phyloP scores from a whole-genome alignment of 2,888 invertebrate species.

The Apocheima hispidaria region DNA sequence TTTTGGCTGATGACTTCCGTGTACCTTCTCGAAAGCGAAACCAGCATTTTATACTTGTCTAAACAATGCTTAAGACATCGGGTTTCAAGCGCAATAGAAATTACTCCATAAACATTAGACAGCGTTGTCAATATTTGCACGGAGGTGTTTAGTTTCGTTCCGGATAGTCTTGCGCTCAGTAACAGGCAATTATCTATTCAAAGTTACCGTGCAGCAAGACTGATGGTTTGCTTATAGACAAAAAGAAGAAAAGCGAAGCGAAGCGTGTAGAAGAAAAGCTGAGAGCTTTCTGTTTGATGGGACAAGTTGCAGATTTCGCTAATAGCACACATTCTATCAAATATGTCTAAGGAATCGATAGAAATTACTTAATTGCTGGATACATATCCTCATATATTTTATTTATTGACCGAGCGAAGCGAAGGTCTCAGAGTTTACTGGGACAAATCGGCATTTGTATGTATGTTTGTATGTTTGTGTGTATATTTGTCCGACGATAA shows the following conservation, averaged over 20 bases:
- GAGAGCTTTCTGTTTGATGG: slow-evolving; percentile 9
- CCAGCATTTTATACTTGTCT: neutral
- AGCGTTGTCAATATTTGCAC: slow-evolving; percentile 29
- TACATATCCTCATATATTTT: no score
- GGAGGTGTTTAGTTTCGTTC: slow-evolving; percentile 32
- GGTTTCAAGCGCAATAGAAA: slow-evolving; percentile 15
- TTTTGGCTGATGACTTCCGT: neutral
- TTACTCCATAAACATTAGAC: slow-evolving; percentile 26
- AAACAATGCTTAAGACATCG: slow-evolving; percentile 2
- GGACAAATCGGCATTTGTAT: no score
- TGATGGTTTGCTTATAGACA: slow-evolving; percentile 8
- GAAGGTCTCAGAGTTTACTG: no score
- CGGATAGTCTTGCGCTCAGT: slow-evolving; percentile 6
- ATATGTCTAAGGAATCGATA: neutral
- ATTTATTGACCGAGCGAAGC: no score
- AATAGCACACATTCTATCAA: neutral
- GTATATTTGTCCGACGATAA: no score
- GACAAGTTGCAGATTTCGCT: neutral
- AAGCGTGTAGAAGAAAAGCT: neutral
- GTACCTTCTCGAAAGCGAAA: neutral
- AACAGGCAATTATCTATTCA: slow-evolving; percentile 19
- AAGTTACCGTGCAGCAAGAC: slow-evolving; percentile 10
- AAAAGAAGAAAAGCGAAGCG: no score
- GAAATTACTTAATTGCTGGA: no score
- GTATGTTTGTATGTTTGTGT: no score